Base-by-base conservation (phyloP, 2,113 vertebrate species). In the Oxygymnocypris stewartii region DNA sequence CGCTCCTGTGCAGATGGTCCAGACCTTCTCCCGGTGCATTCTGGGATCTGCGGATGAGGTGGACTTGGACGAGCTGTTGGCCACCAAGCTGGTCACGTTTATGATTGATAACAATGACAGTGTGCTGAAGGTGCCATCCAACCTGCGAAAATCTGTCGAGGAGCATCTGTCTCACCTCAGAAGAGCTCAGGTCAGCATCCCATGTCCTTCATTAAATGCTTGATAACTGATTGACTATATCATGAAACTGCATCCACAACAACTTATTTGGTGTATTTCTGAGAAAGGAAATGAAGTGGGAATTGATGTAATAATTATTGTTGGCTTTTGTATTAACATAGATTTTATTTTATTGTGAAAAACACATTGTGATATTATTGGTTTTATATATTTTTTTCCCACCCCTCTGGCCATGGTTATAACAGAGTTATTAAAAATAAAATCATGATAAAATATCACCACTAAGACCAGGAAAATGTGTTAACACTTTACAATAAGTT, bases 41-140 rank as follows among this genome's bases (percentile, higher is more conserved):
- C 94, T 97, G 74, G 94, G 95, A 89, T 97, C 96, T 71, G 95
- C 94, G 75, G 96, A 96, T 85, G 96, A 97, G 88, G 92, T 95
- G 63, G 96, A 97, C 80, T 92, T 97, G 91, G 96, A 96, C 92
- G 96, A 97, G 85, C 92, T 97, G 49, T 92, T 97, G 89, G 95
- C 96, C 87, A 93, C 95, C 89, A 95, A 95, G 84, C 91, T 97
- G 83, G 95, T 97, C 11, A 96, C 93, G 3, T 97, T 97, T 89
- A 94, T 97, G 87, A 95, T 97, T 93, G 96, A 97, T 90, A 95
- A 96, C 91, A 93, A 93, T 73, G 93, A 96, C 82, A 93, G 95
- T 14, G 95, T 96, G 84, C 91, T 97, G 87, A 95, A 90, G 75
- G 92, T 95, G 82, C 95, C 96, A 13, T 79, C 89, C 12, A 54